phyloP scores from a whole-genome alignment of 2,113 vertebrate genomes.

The Chaetodon trifascialis region DNA sequence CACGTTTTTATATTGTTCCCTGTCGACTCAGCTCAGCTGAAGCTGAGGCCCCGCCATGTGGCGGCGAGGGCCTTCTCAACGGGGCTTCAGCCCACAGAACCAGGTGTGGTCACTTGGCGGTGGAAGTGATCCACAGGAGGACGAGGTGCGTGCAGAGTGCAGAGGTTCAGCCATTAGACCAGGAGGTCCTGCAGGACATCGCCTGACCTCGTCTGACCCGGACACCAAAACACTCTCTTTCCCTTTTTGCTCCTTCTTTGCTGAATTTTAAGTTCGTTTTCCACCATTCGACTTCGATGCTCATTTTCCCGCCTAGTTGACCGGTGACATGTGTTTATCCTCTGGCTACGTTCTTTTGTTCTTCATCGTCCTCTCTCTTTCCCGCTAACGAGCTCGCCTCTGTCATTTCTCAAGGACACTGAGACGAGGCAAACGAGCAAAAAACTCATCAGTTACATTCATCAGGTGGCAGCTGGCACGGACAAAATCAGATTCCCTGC shows the following conservation, averaged over 20 bases:
- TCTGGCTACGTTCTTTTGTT: slow-evolving; percentile 40
- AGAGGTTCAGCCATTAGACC: slow-evolving; percentile 43
- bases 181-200: slow-evolving; percentile 31
- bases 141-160: slow-evolving; percentile 29
- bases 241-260: neutral
- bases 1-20: slow-evolving; percentile 12
- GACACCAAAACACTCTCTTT: slow-evolving; percentile 17
- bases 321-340: slow-evolving; percentile 47
- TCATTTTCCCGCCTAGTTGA: slow-evolving; percentile 10
- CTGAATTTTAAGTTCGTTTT: neutral
- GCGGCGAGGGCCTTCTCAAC: slow-evolving; percentile 4
- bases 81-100: slow-evolving; percentile 50
- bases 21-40: slow-evolving; percentile 3
- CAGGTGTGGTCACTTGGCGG: slow-evolving; percentile 61
- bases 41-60: neutral
- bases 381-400: slow-evolving; percentile 30
- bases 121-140: slow-evolving; percentile 54
- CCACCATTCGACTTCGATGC: neutral
- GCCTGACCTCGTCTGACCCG: slow-evolving; percentile 49
- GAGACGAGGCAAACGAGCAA: slow-evolving; percentile 38
- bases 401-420: slow-evolving; percentile 46
- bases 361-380: slow-evolving; percentile 25
- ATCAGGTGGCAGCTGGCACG: slow-evolving; percentile 50
- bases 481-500: slow-evolving; percentile 32
- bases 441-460: slow-evolving; percentile 32